Conservation (phyloP, 2,797 vertebrate genomes). For the Nyctibius grandis region DNA sequence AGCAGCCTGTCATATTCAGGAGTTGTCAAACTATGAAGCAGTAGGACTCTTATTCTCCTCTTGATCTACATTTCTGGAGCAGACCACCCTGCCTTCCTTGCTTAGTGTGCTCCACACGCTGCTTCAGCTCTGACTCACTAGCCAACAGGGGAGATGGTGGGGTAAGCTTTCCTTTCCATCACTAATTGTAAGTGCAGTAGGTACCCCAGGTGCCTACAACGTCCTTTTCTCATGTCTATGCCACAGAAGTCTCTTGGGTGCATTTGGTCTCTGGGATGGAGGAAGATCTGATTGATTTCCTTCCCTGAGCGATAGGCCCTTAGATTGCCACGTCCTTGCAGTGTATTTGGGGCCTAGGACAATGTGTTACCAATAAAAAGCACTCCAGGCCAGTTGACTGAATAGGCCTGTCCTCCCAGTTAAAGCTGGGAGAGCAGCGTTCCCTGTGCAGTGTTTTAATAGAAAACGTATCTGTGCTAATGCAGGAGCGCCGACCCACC, state of each 20-base stretch:
- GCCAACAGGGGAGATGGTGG: constrained; percentile 49
- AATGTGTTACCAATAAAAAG: background rate
- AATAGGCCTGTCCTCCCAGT: constrained; percentile 19
- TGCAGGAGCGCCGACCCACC: constrained; percentile 77
- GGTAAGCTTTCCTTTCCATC: background rate
- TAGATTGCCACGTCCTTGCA: background rate
- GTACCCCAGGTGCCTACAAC: constrained; percentile 4
- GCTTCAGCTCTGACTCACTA: constrained; percentile 51
- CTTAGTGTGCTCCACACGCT: background rate
- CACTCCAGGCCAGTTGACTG: background rate
- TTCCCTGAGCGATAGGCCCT: background rate
- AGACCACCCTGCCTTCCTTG: background rate
- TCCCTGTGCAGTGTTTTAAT: constrained; percentile 71
- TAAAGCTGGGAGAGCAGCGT: constrained; percentile 54
- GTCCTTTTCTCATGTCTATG: background rate
- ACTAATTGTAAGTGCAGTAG: constrained; percentile 5
- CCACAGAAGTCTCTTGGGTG: background rate
- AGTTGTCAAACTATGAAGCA: background rate
- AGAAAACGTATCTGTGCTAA: constrained; percentile 75
- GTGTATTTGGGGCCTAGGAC: background rate
- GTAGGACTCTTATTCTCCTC: background rate
- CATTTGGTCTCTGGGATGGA: constrained; percentile 41
- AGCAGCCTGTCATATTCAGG: background rate
- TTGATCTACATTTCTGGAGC: background rate
- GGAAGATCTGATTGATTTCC: background rate